Base-by-base conservation (phyloP, 2,888 invertebrate species). In the Entomobrya multifasciata region DNA sequence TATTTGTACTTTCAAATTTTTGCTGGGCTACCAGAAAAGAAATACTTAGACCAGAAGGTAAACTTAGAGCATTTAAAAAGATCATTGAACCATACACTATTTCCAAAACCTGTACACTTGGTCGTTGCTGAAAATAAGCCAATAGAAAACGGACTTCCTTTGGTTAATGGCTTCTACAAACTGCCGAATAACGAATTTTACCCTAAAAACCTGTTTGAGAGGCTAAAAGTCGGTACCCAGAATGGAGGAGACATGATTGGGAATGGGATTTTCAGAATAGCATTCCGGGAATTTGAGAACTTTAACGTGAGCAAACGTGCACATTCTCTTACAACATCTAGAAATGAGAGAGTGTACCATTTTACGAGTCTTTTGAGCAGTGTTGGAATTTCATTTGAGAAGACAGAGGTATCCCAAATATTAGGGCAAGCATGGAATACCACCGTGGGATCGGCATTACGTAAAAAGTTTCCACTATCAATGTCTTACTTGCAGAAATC, bases 81-180 rank as follows among this genome's bases (percentile, higher is more conserved):
- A 80, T 84, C 1, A 87, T 88, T 57, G 65, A 72, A 47, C 60
- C 65, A 0, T 78, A 62, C 30, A 85, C 20, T 55, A 15, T 87
- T 87, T 22, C 87, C 88, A 8, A 80, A 80, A 17, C 88, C 88
- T n/a, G 78, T 77, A 44, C 22, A 55, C 0, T 57, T 87, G 0
- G 60, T 44, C 17, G 84, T 87, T 0, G 84, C 84, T 6, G 88
- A 88, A 77, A 88, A 88, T 30, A 81, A 85, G 44, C 52, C 80
- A 6, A n/a, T 4, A 6, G 87, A 84, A 4, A 20, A 77, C 1
- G 55, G 49, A 0, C 47, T 88, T 13, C 65, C 65, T 0, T 80
- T 85, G 44, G n/a, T 87, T 0, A 87, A 88, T 20, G 88, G 83
- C 1, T 76, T 77, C 17, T 87, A 74, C 22, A 25, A 74, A 57